These are phyloP conservation scores for Clarias fuscus DNA, from an alignment of 2,797 vertebrate genomes.

Conservation along the genomic window DNA sequence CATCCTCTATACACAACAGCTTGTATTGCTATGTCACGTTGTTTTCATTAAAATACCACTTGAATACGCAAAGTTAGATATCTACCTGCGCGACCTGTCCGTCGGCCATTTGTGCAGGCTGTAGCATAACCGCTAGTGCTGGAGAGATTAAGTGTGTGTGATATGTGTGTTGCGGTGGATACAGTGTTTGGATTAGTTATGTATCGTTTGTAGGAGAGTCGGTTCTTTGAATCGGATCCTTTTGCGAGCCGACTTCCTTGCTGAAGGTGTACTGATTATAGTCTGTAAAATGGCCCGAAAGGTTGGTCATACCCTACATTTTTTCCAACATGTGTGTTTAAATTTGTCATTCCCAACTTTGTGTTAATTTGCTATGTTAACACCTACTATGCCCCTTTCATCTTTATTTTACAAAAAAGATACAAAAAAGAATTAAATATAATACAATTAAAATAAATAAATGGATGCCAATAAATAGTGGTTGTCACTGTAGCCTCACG, in stretches of 20 bases:
- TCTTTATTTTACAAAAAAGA: too few relatives aligned
- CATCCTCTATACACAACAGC: not conserved
- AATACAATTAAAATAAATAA: too few relatives aligned
- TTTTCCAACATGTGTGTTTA: too few relatives aligned
- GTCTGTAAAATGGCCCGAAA: not conserved
- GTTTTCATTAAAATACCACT: not conserved
- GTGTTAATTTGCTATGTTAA: too few relatives aligned
- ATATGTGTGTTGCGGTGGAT: not conserved
- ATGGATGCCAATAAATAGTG: too few relatives aligned
- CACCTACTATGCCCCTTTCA: too few relatives aligned
- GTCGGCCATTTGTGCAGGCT: constrained; percentile 56
- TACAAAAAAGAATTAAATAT: too few relatives aligned
- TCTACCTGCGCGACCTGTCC: constrained; percentile 45
- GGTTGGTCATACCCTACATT: too few relatives aligned
- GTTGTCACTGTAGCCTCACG: too few relatives aligned
- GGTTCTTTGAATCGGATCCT: constrained; percentile 1
- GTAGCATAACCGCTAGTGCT: not conserved
- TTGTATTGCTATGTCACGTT: too few relatives aligned
- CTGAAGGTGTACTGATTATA: not conserved
- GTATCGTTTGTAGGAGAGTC: not conserved
- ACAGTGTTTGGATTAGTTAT: not conserved
- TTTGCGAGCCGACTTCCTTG: not conserved
- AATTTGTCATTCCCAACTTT: too few relatives aligned
- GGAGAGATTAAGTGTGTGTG: too few relatives aligned
- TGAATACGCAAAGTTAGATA: not conserved